Percentiles rank a stretch among this genome's conserved stretches.
These are phyloP conservation scores for Sorex fumeus DNA, from an alignment of 2,113 vertebrate species.

Conservation along the genomic window DNA sequence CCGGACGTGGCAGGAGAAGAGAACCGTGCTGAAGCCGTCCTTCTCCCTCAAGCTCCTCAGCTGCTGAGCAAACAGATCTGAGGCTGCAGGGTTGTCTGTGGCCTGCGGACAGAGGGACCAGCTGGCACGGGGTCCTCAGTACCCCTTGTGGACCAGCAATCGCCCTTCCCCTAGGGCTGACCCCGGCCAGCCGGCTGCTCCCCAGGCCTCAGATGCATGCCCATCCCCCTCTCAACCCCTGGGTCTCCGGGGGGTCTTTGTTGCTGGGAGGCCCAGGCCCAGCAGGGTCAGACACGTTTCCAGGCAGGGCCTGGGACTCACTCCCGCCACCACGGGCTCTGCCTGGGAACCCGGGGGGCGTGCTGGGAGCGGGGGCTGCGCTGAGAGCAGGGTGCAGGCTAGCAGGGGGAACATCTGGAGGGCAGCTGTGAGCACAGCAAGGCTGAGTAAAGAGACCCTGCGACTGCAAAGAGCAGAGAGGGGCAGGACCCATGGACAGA, in stretches of 20 bases:
- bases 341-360: too few relatives aligned
- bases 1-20: conserved; percentile 94
- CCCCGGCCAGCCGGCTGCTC: too few relatives aligned
- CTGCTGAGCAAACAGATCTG: conserved; percentile 87
- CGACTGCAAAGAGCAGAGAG: not conserved
- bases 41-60: conserved; percentile 91
- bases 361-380: too few relatives aligned
- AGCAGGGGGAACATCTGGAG: too few relatives aligned
- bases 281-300: too few relatives aligned
- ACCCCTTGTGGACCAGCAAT: not conserved
- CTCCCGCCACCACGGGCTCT: too few relatives aligned
- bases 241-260: not conserved
- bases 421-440: too few relatives aligned
- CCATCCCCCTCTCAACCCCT: not conserved
- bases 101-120: conserved; percentile 86
- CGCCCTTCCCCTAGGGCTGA: too few relatives aligned
- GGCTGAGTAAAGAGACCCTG: not conserved
- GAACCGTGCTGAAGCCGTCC: conserved; percentile 89
- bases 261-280: too few relatives aligned
- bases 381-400: too few relatives aligned
- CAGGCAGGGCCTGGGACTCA: too few relatives aligned
- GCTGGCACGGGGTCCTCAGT: not conserved
- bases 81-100: conserved; percentile 90
- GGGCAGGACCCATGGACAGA: not conserved
- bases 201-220: accelerated